These are phyloP conservation scores for Polyodon spathula DNA, from an alignment of 2,113 vertebrate species.

Conservation along the genomic window DNA sequence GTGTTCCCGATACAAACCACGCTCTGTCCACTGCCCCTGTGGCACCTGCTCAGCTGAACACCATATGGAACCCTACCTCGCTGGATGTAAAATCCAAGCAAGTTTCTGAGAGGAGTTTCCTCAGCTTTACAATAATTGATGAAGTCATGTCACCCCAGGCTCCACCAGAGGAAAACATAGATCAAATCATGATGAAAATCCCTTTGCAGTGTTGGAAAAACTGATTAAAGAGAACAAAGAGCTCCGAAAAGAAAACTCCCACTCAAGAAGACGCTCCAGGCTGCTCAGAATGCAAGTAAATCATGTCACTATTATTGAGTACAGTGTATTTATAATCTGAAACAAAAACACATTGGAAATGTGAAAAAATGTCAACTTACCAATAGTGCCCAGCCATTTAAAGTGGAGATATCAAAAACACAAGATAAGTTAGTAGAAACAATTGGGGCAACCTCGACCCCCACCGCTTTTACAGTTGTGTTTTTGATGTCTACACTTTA, in stretches of 20 bases:
- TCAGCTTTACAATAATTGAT: not conserved
- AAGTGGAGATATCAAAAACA: too few relatives aligned
- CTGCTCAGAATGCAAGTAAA: constrained; percentile 8
- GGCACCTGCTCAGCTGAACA: not conserved
- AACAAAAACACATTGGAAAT: too few relatives aligned
- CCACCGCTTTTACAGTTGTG: too few relatives aligned
- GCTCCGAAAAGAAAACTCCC: not conserved
- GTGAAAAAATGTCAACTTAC: too few relatives aligned
- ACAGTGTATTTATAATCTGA: too few relatives aligned
- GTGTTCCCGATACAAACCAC: not conserved
- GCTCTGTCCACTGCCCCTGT: not conserved
- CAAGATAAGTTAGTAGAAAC: too few relatives aligned
- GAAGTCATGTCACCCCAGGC: too few relatives aligned
- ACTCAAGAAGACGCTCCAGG: not conserved
- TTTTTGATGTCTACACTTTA: too few relatives aligned
- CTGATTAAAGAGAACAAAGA: constrained; percentile 15
- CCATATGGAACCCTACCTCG: rapidly evolving
- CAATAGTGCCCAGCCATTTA: too few relatives aligned
- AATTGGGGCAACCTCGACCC: too few relatives aligned
- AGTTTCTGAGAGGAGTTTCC: constrained; percentile 1
- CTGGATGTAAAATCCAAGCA: not conserved
- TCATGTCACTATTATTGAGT: too few relatives aligned
- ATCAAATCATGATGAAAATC: constrained; percentile 10
- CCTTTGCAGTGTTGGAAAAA: constrained; percentile 12
- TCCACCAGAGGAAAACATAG: not conserved